Evolutionary conservation across 1,140 invertebrate genomes (phyloP).

Genomic region (Eurosta solidaginis): DNA sequence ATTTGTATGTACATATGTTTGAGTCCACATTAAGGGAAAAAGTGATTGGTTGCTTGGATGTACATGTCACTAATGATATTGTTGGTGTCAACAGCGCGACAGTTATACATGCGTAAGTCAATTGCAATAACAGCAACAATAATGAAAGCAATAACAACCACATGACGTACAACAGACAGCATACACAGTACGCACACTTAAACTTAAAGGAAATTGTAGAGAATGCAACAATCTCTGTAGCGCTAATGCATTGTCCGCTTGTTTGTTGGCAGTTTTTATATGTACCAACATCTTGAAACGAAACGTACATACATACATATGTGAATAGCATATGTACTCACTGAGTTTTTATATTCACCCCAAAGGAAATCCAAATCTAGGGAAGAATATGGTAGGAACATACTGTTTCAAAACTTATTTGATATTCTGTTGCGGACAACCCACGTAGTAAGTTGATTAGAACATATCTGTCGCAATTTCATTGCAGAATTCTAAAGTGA

Average conservation of each 20-base stretch:
- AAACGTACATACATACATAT: too few species aligned
- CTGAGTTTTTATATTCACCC: too few species aligned
- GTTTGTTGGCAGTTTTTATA: neutral
- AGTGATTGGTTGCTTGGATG: neutral
- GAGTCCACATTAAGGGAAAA: too few species aligned
- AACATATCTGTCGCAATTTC: too few species aligned
- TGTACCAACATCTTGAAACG: neutral
- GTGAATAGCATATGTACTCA: too few species aligned
- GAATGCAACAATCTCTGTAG: neutral
- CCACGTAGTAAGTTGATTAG: too few species aligned
- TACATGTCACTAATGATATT: neutral
- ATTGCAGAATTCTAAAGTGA: too few species aligned
- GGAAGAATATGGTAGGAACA: too few species aligned
- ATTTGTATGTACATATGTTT: too few species aligned
- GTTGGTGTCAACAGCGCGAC: neutral
- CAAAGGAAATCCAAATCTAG: too few species aligned
- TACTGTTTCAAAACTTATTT: too few species aligned
- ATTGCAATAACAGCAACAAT: neutral
- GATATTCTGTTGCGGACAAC: too few species aligned
- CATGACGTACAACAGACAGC: neutral
- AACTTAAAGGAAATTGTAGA: neutral
- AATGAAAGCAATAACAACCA: neutral
- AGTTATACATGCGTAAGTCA: slow-evolving; percentile 15
- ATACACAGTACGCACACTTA: neutral
- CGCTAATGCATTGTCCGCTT: slow-evolving; percentile 10